Percentiles rank a stretch among this genome's conserved stretches.
phyloP scores from a whole-genome alignment of 2,113 vertebrate genomes.

The Semnopithecus entellus region DNA sequence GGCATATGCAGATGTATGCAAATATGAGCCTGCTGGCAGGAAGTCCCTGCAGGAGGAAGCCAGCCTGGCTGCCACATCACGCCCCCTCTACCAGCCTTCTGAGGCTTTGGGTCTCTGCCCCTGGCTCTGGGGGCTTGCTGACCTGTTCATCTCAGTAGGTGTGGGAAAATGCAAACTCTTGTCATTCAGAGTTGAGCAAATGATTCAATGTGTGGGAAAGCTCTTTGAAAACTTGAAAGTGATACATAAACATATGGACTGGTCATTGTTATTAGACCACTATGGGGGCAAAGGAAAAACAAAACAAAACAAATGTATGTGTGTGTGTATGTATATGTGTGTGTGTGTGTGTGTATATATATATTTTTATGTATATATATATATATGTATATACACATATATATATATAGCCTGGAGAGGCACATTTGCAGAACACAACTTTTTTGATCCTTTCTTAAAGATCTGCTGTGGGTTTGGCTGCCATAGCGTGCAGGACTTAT shows the following conservation, averaged over 20 bases:
- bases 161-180: not conserved
- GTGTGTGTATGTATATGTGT: too few relatives aligned
- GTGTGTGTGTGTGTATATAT: too few relatives aligned
- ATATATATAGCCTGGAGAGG: not conserved
- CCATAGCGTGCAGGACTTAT: not conserved
- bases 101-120: not conserved
- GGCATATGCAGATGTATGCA: conserved; percentile 24
- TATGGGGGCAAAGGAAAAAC: not conserved
- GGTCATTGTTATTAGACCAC: not conserved
- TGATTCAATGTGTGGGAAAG: not conserved
- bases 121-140: not conserved
- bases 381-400: accelerated
- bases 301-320: too few relatives aligned
- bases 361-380: too few relatives aligned
- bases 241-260: not conserved
- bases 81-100: not conserved
- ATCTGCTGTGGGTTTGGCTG: not conserved
- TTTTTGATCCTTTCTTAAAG: not conserved
- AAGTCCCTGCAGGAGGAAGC: not conserved
- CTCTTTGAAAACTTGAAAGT: not conserved
- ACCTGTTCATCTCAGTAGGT: not conserved
- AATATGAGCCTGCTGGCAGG: not conserved
- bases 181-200: not conserved
- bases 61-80: not conserved
- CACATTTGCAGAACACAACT: not conserved